phyloP scores from a whole-genome alignment of 1,140 invertebrate species.

The Meloidogyne hapla region DNA sequence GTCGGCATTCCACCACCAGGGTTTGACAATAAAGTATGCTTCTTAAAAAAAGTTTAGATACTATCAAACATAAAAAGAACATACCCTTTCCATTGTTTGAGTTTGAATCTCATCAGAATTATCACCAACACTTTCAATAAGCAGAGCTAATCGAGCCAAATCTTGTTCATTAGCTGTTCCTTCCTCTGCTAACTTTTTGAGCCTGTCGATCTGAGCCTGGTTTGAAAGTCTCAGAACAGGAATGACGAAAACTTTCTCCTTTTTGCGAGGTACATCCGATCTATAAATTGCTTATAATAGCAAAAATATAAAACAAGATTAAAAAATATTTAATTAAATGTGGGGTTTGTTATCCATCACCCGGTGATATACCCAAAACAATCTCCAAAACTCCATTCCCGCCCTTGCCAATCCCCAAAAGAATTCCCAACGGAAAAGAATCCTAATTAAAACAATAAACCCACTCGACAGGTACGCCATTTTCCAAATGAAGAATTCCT shows the following conservation, averaged over 20 bases:
- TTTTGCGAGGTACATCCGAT: constrained; percentile 3
- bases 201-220: constrained; percentile 12
- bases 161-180: constrained; percentile 27
- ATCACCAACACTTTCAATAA: constrained; percentile 18
- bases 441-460: neutral
- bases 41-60: neutral
- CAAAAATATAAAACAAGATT: neutral
- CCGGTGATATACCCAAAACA: too few species aligned
- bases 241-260: constrained; percentile 30
- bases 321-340: neutral
- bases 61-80: neutral
- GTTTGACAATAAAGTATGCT: neutral
- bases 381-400: neutral
- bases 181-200: constrained; percentile 29
- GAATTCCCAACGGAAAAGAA: neutral
- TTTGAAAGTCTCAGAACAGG: constrained; percentile 17
- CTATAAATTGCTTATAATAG: neutral
- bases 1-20: neutral
- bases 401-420: too few species aligned
- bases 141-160: constrained; percentile 16
- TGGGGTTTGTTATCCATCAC: too few species aligned
- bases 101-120: constrained; percentile 2
- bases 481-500: constrained; percentile 22
- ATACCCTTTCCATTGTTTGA: neutral
- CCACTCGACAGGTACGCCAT: constrained; percentile 18